Percentiles rank a stretch among this genome's conserved stretches.
phyloP scores from a whole-genome alignment of 2,113 vertebrate genomes.

The Cheilinus undulatus region DNA sequence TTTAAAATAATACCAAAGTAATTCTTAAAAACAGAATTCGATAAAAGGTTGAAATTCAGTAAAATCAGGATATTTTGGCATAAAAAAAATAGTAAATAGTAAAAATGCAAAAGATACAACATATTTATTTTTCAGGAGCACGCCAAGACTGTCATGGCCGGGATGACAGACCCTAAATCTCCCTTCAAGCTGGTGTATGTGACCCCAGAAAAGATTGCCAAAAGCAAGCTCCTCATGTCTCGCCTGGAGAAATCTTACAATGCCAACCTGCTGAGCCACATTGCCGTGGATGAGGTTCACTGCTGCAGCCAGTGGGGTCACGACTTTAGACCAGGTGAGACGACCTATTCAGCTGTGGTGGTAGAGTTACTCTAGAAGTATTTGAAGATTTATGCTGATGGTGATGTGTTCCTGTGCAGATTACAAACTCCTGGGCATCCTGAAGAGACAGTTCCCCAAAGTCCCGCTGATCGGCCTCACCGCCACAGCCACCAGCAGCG shows the following conservation, averaged over 20 bases:
- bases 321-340: constrained; percentile 94
- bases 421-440: constrained; percentile 95
- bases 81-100: too few species aligned
- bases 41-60: too few species aligned
- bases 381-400: too few species aligned
- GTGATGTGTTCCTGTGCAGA: constrained; percentile 76
- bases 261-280: constrained; percentile 83
- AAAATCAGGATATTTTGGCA: too few species aligned
- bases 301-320: constrained; percentile 99
- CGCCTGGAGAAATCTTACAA: constrained; percentile 95
- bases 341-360: neutral
- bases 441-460: constrained; percentile 95
- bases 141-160: constrained; percentile 88
- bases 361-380: neutral
- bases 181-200: constrained; percentile 93
- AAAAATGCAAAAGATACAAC: too few species aligned
- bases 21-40: too few species aligned
- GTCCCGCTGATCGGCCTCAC: constrained; percentile 92
- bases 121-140: constrained; percentile 89
- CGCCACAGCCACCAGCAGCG: constrained; percentile 92
- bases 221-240: constrained; percentile 98
- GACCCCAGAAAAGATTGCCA: constrained; percentile 98
- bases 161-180: constrained; percentile 85
- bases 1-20: too few species aligned
- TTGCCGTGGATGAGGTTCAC: constrained; percentile 97